A percentile compares a stretch with the other conserved stretches of the same genome.
These are phyloP conservation scores for Nanger granti DNA, from an alignment of 2,113 vertebrate genomes.

Conservation along the genomic window DNA sequence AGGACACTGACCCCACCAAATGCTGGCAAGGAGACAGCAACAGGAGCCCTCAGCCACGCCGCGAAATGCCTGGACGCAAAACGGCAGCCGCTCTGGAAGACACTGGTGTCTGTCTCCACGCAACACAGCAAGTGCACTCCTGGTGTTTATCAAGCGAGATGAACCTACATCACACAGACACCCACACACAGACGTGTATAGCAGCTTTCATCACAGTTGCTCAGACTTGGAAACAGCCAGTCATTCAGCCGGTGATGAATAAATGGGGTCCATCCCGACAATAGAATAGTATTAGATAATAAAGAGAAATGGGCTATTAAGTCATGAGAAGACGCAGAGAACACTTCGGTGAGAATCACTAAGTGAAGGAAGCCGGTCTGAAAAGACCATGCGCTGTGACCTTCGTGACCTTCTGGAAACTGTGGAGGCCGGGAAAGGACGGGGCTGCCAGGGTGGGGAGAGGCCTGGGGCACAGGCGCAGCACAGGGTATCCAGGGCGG, in stretches of 20 bases:
- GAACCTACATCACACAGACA: neutral
- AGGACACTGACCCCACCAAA: no score
- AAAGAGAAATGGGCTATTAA: neutral
- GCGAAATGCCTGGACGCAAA: rapidly evolving
- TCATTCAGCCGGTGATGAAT: no score
- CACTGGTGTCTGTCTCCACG: neutral
- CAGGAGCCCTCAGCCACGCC: neutral
- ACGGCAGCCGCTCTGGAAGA: neutral
- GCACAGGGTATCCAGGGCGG: no score
- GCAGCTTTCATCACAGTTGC: no score
- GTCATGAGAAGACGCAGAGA: neutral
- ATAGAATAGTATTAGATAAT: rapidly evolving
- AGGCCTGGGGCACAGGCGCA: rapidly evolving
- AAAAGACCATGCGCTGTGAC: rapidly evolving
- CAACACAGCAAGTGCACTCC: no score
- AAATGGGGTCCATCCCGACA: neutral
- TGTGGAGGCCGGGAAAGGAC: no score
- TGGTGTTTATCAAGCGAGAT: neutral
- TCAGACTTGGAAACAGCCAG: no score
- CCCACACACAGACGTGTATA: neutral
- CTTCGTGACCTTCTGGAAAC: neutral
- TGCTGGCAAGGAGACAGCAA: neutral
- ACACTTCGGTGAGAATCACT: rapidly evolving
- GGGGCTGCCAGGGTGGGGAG: neutral
- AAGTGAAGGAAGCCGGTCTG: no score